These are phyloP conservation scores for Agrochola litura DNA, from an alignment of 2,888 invertebrate genomes.

Conservation along the genomic window DNA sequence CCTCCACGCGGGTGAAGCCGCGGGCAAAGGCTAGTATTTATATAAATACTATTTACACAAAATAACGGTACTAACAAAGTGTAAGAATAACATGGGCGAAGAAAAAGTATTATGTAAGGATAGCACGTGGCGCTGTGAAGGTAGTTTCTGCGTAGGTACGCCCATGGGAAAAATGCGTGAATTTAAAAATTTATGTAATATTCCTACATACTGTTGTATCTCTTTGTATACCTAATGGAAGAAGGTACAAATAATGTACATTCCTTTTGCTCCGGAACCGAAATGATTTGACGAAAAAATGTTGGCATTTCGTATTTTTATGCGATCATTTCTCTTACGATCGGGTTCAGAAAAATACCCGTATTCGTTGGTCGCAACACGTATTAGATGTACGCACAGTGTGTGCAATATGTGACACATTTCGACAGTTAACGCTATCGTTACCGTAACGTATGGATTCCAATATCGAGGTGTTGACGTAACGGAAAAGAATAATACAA, in stretches of 20 bases:
- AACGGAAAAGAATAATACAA: constrained; percentile 21
- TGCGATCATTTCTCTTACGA: constrained; percentile 56
- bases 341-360: constrained; percentile 48
- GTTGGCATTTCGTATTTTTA: constrained; percentile 62
- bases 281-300: constrained; percentile 58
- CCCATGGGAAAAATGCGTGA: constrained; percentile 33
- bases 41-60: neutral
- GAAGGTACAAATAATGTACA: constrained; percentile 35
- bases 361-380: constrained; percentile 47
- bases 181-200: constrained; percentile 44
- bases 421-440: constrained; percentile 63
- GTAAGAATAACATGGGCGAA: neutral
- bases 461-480: constrained; percentile 58
- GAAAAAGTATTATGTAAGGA: constrained; percentile 1
- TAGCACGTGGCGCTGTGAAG: neutral
- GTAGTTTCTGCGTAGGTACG: constrained; percentile 19
- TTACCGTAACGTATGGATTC: constrained; percentile 64
- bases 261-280: constrained; percentile 41
- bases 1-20: too few species aligned
- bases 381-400: constrained; percentile 52
- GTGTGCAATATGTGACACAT: constrained; percentile 62
- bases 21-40: neutral
- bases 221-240: constrained; percentile 21
- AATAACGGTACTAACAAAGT: constrained; percentile 2
- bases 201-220: constrained; percentile 17